Evolutionary conservation across 2,888 invertebrate genomes (phyloP), one percentile per base, ranked within the genome.

Genomic region (Eugnorisma glareosa): DNA sequence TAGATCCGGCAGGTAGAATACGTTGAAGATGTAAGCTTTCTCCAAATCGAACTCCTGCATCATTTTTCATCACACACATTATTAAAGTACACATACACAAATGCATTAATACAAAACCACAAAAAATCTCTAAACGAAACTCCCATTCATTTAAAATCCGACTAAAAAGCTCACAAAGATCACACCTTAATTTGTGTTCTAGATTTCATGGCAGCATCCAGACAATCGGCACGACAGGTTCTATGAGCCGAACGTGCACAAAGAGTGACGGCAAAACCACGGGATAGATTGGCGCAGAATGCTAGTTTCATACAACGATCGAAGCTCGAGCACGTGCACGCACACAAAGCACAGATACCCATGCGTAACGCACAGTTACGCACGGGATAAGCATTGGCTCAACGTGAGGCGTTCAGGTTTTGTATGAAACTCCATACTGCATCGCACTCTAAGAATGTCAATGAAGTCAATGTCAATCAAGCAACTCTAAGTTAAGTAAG

Each of bases 211-310:
- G 45, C 67, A 77, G 54, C 67, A 67, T 69, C 54, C 57, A 73
- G 45, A 77, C 64, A 67, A 73, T 82, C 54, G 40, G 31, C 63
- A 48, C 3, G 67, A 66, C 63, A 48, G 61, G 59, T 66, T 81
- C 71, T 81, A 76, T 73, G 77, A 81, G 67, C 31, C 54, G n/a
- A 78, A 75, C 64, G 64, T 75, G 72, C 71, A 81, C 77, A 83
- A 77, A 82, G 73, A 57, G 59, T 63, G 67, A 66, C 57, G 73
- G 57, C 70, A 74, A 15, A 61, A 31, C 40, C 45, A 73, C 48
- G 7, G 21, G 31, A 28, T 40, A 64, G 11, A 40, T 40, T 15
- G 10, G 5, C 37, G 21, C 54, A 71, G 63, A 71, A 79, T 28
- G 10, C 15, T 7, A 37, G 28, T 10, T 69, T 31, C 5, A 64